phyloP scores from a whole-genome alignment of 1,140 invertebrate species.

The Nephila pilipes region DNA sequence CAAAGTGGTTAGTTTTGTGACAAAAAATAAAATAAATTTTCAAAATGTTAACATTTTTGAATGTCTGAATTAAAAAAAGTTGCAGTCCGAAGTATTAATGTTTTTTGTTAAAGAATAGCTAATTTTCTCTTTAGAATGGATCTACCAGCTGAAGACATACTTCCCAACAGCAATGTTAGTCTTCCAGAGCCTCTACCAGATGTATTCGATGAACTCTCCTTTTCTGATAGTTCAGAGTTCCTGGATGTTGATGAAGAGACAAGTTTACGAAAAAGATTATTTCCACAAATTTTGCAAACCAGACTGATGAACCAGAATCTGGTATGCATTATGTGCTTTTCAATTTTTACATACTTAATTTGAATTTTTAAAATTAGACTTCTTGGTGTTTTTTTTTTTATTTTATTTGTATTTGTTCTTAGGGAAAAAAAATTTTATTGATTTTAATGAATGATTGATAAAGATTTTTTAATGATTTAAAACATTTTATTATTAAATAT shows the following conservation, averaged over 20 bases:
- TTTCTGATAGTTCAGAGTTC: slow-evolving; percentile 68
- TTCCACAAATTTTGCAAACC: slow-evolving; percentile 45
- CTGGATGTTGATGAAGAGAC: slow-evolving; percentile 70
- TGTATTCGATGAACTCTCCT: slow-evolving; percentile 67
- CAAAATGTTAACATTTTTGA: too few relatives aligned
- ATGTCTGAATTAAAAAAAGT: too few relatives aligned
- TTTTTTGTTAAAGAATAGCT: background rate
- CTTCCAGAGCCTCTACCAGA: slow-evolving; percentile 47
- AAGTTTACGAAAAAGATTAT: slow-evolving; percentile 59
- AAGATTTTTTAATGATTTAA: too few relatives aligned
- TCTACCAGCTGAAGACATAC: background rate
- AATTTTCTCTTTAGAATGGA: slow-evolving; percentile 25
- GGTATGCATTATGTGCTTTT: slow-evolving; percentile 22
- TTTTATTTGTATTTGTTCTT: background rate
- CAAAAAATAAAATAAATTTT: too few relatives aligned
- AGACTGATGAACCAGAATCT: slow-evolving; percentile 32
- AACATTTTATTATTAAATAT: too few relatives aligned
- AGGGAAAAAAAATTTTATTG: background rate
- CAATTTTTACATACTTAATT: background rate
- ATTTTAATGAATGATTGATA: too few relatives aligned
- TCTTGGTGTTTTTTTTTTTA: background rate
- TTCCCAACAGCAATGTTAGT: background rate
- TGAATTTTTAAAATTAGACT: background rate
- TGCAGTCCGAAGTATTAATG: too few relatives aligned
- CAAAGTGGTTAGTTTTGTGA: too few relatives aligned